Evolutionary conservation across 2,113 vertebrate species (phyloP).

Genomic region (Oncorhynchus tshawytscha): DNA sequence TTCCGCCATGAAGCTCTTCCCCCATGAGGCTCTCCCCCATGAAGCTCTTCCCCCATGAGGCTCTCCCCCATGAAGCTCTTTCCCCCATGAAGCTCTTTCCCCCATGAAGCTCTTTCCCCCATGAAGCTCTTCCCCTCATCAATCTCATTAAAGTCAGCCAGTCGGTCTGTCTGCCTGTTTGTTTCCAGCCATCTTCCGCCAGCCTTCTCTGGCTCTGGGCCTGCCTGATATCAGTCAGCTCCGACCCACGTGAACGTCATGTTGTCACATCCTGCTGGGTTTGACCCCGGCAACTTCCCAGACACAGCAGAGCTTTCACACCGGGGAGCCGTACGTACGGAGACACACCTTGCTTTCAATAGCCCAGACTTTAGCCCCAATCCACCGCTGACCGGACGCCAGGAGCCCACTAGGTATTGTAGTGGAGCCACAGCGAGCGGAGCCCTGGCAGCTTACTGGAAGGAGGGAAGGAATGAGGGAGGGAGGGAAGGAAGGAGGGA

Average conservation of each 20-base stretch:
- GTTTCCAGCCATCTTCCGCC: not conserved
- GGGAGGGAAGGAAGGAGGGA: too few relatives aligned
- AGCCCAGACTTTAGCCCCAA: slow-evolving; percentile 31
- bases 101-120: too few relatives aligned
- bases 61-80: too few relatives aligned
- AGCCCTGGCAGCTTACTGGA: slow-evolving; percentile 20
- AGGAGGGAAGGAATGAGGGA: not conserved
- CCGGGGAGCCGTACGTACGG: slow-evolving; percentile 15
- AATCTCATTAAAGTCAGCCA: slow-evolving; percentile 4
- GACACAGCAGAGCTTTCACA: slow-evolving; percentile 33
- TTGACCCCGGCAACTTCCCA: slow-evolving; percentile 21
- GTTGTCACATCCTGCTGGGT: slow-evolving; percentile 41
- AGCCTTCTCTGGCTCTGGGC: not conserved
- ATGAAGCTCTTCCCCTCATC: too few relatives aligned
- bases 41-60: too few relatives aligned
- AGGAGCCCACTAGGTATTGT: slow-evolving; percentile 31
- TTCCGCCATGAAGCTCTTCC: too few relatives aligned
- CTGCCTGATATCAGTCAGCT: slow-evolving; percentile 18
- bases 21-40: too few relatives aligned
- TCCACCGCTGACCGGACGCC: slow-evolving; percentile 44
- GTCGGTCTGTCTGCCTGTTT: not conserved
- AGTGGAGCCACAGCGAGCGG: slow-evolving; percentile 13
- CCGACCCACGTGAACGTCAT: slow-evolving; percentile 11
- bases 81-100: too few relatives aligned
- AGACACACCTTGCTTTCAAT: slow-evolving; percentile 22